Percentiles rank a stretch among this genome's conserved stretches.
Conservation (phyloP, 2,888 invertebrate species). For the Rhogogaster chlorosoma region DNA sequence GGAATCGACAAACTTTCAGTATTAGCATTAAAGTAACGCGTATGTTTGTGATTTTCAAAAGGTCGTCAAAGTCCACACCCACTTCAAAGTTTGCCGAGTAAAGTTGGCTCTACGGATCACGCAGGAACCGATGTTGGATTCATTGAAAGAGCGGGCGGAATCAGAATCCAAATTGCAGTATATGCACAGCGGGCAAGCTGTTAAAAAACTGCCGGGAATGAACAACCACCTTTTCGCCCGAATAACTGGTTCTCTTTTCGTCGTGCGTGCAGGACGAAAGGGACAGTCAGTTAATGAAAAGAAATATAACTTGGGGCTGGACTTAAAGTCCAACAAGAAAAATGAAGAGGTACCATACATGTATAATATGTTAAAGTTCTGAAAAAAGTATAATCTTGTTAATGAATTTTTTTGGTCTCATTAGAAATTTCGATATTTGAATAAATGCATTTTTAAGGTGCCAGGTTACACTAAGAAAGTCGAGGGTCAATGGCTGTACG, state of each 20-base stretch:
- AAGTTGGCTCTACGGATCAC: slow-evolving; percentile 80
- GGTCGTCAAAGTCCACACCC: slow-evolving; percentile 81
- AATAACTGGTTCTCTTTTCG: slow-evolving; percentile 91
- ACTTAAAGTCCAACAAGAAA: slow-evolving; percentile 92
- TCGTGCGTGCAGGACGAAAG: slow-evolving; percentile 80
- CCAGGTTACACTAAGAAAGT: slow-evolving; percentile 90
- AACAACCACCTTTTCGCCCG: slow-evolving; percentile 87
- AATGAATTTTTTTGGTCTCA: not conserved
- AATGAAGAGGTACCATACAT: slow-evolving; percentile 82
- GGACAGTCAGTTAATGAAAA: slow-evolving; percentile 74
- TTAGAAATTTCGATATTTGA: not conserved
- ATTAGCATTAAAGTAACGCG: slow-evolving; percentile 67
- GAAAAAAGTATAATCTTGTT: not conserved
- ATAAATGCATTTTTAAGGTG: slow-evolving; percentile 76
- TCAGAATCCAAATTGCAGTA: slow-evolving; percentile 77
- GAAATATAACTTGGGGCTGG: slow-evolving; percentile 92
- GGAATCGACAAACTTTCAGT: slow-evolving; percentile 64
- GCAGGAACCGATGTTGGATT: slow-evolving; percentile 79
- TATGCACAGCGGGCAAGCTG: slow-evolving; percentile 80
- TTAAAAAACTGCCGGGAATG: slow-evolving; percentile 83
- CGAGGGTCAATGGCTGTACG: slow-evolving; percentile 88
- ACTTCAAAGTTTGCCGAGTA: slow-evolving; percentile 81
- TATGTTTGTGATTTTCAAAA: slow-evolving; percentile 74
- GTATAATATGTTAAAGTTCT: not conserved
- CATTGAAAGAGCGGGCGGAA: slow-evolving; percentile 69